These are phyloP conservation scores for Cisticola juncidis DNA, from an alignment of 2,113 vertebrate genomes.

Conservation along the genomic window DNA sequence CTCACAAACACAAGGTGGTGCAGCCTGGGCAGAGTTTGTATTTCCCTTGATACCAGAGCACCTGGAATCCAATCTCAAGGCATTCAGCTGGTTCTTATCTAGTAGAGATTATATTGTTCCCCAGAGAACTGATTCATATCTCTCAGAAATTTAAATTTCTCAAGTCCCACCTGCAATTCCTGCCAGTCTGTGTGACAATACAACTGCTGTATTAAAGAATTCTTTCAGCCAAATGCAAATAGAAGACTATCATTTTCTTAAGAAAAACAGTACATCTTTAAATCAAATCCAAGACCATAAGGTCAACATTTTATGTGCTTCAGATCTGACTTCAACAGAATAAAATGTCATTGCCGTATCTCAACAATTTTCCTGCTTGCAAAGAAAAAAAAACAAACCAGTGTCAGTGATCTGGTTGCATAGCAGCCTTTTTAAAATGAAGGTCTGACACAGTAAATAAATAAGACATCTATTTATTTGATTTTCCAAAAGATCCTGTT, in stretches of 20 bases:
- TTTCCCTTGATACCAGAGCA: background rate
- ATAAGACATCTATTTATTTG: background rate
- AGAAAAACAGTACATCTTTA: background rate
- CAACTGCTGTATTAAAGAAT: background rate
- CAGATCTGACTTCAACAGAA: background rate
- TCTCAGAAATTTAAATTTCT: background rate
- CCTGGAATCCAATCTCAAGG: background rate
- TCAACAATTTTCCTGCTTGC: background rate
- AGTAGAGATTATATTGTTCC: background rate
- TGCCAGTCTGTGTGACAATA: background rate
- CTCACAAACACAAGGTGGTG: background rate
- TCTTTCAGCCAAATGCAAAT: background rate
- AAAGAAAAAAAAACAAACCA: background rate
- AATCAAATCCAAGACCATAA: background rate
- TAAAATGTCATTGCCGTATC: background rate
- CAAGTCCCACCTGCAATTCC: background rate
- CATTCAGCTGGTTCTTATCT: background rate
- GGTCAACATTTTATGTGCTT: background rate
- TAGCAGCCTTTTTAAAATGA: background rate
- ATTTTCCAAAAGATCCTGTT: background rate
- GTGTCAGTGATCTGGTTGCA: background rate
- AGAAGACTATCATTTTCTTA: background rate
- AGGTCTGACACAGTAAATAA: background rate
- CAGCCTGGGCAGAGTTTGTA: background rate
- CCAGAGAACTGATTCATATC: background rate